Evolutionary conservation across 2,797 vertebrate genomes (phyloP), one percentile per base, ranked within the genome.

Genomic region (Knipowitschia caucasica): DNA sequence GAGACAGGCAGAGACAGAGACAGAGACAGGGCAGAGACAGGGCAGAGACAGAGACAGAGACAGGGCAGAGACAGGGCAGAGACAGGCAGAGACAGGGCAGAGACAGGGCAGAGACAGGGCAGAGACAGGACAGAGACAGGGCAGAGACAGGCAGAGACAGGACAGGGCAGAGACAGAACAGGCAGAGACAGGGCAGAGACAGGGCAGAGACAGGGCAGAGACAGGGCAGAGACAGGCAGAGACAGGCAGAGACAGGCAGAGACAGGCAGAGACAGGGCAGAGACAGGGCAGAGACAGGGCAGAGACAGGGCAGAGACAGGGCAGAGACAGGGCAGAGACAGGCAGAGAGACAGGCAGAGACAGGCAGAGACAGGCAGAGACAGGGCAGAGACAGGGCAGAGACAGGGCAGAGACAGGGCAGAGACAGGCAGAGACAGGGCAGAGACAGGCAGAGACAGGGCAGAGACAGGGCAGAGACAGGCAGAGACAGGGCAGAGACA

Each of bases 311-410:
- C 67, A 78, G 53, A 62, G 62, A 56, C 43, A 62, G 62, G 54
- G 46, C 64, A 59, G 66, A 43, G 39, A 43, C 45, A 21, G 3
- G 27, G 38, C 17, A 21, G 64, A 14, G 40, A 23, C 56, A 54
- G 62, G 54, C n/a, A n/a, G n/a, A n/a, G n/a, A n/a, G n/a, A n/a
- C n/a, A n/a, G n/a, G n/a, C n/a, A n/a, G n/a, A n/a, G n/a, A n/a
- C n/a, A n/a, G n/a, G n/a, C n/a, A n/a, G 73, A 64, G 71, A 84
- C 82, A 84, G 79, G 69, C 67, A 78, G 53, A 62, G 62, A 56
- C 43, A 62, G 62, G 54, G 46, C 64, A 59, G 66, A 43, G 39
- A 43, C 45, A 21, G 3, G 27, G 38, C 17, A 21, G 64, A 14
- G 40, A 23, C 56, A 54, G 62, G 54, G n/a, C n/a, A n/a, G n/a